These are phyloP conservation scores for Netelia fuscicornis DNA, from an alignment of 2,888 invertebrate genomes.

Conservation along the genomic window DNA sequence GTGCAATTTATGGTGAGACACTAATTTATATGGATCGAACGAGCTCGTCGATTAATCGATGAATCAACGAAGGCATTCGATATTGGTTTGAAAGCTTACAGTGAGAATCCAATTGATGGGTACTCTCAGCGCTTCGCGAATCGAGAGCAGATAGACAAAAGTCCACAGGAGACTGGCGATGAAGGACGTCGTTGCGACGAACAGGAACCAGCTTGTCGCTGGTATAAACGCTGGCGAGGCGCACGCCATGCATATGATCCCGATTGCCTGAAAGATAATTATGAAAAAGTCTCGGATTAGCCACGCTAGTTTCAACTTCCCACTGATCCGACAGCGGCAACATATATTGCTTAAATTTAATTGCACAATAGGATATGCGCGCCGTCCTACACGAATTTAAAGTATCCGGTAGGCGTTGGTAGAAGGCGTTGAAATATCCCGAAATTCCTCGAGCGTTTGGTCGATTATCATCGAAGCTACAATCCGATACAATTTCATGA, in stretches of 20 bases:
- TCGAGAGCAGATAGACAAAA: conserved; percentile 91
- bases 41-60: no score
- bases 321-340: conserved; percentile 26
- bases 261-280: conserved; percentile 89
- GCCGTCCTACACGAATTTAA: conserved; percentile 52
- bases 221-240: conserved; percentile 89
- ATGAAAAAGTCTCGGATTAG: conserved; percentile 55
- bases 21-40: no score
- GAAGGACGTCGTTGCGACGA: conserved; percentile 93
- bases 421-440: conserved; percentile 23
- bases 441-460: neutral
- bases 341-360: conserved; percentile 41
- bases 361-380: conserved; percentile 57
- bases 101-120: conserved; percentile 94
- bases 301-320: conserved; percentile 32
- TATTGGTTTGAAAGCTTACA: conserved; percentile 85
- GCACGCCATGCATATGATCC: conserved; percentile 94
- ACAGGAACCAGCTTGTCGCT: conserved; percentile 93
- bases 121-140: conserved; percentile 90
- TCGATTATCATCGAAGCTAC: neutral
- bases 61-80: no score
- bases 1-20: neutral
- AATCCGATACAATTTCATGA: conserved; percentile 1
- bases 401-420: conserved; percentile 48
- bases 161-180: conserved; percentile 93